A percentile compares a stretch with the other conserved stretches of the same genome.
These are phyloP conservation scores for Microcebus lehilahytsara DNA, from an alignment of 2,113 vertebrate genomes.

Conservation along the genomic window DNA sequence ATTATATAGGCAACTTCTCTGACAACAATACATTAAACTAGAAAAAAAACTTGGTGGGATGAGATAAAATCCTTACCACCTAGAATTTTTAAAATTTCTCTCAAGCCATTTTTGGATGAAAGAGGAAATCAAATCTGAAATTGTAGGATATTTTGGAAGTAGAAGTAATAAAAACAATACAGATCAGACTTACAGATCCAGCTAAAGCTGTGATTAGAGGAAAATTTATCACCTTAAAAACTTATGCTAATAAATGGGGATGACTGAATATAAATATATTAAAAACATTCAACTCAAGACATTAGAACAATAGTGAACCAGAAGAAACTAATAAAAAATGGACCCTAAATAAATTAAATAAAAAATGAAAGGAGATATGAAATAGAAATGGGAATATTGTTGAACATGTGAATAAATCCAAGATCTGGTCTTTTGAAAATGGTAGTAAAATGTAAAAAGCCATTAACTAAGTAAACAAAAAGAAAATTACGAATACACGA, in stretches of 20 bases:
- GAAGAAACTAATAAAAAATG: background rate
- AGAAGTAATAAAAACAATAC: background rate
- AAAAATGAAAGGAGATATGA: background rate
- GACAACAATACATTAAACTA: background rate
- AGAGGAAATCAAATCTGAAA: background rate
- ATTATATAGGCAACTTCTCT: background rate
- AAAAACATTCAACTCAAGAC: background rate
- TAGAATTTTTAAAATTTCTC: background rate
- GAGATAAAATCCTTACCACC: background rate
- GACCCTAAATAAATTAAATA: background rate
- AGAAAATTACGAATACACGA: background rate
- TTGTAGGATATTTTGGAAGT: background rate
- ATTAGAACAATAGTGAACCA: background rate
- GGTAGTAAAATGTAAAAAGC: background rate
- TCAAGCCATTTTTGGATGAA: background rate
- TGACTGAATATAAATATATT: background rate
- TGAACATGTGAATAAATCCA: background rate
- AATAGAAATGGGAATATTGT: background rate
- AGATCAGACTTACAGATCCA: background rate
- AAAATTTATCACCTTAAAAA: background rate
- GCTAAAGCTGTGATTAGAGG: background rate
- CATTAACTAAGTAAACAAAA: background rate
- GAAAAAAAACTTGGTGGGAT: conserved; percentile 5
- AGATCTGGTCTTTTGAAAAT: background rate
- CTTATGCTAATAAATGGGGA: background rate